Evolutionary conservation across 1,140 invertebrate genomes (phyloP).

Genomic region (Lepidurus arcticus): DNA sequence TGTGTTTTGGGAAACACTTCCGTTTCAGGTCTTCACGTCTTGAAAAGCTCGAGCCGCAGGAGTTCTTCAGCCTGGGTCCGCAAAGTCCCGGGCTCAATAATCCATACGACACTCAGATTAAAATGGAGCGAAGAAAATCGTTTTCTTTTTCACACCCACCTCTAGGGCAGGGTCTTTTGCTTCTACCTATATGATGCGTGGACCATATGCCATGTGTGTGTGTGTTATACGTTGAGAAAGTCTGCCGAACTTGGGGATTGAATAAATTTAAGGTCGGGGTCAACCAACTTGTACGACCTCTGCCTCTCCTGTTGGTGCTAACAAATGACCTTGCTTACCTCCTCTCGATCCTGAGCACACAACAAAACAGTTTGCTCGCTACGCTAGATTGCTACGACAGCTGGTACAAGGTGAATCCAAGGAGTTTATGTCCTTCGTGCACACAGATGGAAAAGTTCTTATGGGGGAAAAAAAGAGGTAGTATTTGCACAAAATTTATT

Average conservation of each 20-base stretch:
- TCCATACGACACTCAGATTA: neutral
- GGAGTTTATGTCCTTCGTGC: neutral
- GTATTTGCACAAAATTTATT: neutral
- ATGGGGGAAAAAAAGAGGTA: neutral
- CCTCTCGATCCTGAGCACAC: neutral
- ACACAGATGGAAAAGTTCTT: neutral
- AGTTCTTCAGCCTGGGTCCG: neutral
- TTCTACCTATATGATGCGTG: neutral
- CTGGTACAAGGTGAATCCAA: neutral
- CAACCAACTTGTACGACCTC: neutral
- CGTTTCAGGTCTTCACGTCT: neutral
- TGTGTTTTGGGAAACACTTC: conserved; percentile 6
- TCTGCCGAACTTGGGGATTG: neutral
- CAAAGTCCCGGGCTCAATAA: neutral
- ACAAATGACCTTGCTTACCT: neutral
- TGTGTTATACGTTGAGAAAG: neutral
- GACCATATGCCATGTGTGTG: neutral
- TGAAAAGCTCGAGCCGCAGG: neutral
- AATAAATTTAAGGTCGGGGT: conserved; percentile 2
- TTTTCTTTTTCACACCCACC: neutral
- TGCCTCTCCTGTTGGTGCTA: neutral
- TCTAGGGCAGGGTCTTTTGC: neutral
- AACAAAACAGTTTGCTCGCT: neutral
- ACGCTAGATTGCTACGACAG: neutral
- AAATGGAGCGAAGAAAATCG: neutral